These are phyloP conservation scores for Nesospiza acunhae DNA, from an alignment of 2,113 vertebrate genomes.

Conservation along the genomic window DNA sequence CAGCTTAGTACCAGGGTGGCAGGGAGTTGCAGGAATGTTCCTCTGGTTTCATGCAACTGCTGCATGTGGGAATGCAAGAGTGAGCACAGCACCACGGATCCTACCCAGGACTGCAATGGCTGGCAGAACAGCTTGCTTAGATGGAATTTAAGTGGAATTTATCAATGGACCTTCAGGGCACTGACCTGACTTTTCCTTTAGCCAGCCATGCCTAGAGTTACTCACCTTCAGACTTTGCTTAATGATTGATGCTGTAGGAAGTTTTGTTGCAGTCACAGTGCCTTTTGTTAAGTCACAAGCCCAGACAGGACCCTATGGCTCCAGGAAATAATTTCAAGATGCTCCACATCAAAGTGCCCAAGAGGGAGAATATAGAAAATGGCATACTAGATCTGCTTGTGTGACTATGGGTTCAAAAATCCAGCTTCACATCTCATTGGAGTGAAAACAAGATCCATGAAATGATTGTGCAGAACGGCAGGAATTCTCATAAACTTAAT, in stretches of 20 bases:
- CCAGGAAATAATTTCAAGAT: neutral
- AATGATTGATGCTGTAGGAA: neutral
- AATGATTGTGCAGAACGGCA: neutral
- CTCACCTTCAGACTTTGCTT: neutral
- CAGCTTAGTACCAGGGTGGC: neutral
- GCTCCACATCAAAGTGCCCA: neutral
- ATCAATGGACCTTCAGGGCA: neutral
- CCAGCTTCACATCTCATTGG: neutral
- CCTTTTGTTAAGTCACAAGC: neutral
- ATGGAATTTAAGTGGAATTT: neutral
- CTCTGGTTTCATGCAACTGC: neutral
- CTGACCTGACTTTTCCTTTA: neutral
- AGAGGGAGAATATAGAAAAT: neutral
- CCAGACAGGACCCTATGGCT: neutral
- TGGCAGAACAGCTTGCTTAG: neutral
- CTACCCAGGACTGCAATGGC: neutral
- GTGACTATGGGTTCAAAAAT: neutral
- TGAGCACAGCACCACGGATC: rapidly evolving
- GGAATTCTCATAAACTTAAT: neutral
- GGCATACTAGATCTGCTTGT: neutral
- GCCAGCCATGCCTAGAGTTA: neutral
- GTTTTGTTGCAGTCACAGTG: neutral
- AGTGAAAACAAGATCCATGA: neutral
- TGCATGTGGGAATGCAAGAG: neutral
- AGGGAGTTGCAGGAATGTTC: neutral